Evolutionary conservation across 2,797 vertebrate species (phyloP), one percentile per base, ranked within the genome.

Genomic region (Gallinago solitaria): DNA sequence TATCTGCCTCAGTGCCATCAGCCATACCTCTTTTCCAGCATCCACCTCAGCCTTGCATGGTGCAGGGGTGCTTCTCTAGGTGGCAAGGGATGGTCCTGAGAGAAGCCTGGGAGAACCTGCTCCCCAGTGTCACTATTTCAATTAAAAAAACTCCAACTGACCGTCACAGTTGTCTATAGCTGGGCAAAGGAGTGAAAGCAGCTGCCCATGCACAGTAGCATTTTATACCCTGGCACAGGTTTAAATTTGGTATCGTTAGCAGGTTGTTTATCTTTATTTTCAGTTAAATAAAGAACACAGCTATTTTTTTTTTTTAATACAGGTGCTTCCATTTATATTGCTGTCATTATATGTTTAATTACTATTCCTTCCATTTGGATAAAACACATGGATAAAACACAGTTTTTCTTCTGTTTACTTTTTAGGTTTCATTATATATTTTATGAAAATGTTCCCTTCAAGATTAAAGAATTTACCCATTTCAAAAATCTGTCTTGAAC

Each of bases 11-110:
- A 10, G 45, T 0, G 1, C 37, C 70, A 39, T 28, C 61, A 84
- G 63, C 50, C 6, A 0, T 20, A 15, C 8, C 28, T 51, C 51
- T 48, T 70, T 50, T 32, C 41, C 53, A 64, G 60, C 35, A 5
- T 15, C 56, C 21, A 1, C 9, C 35, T 13, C 61, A 39, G 48
- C 76, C 50, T 39, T 3, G 4, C 3, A 1, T 1, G 2, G 47
- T 24, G 35, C 35, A 11, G 71, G 68, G 45, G 27, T 8, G 3
- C 35, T 28, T 25, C 56, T 54, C 18, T 9, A 17, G 45, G n/a
- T 56, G 35, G 12, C 51, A 33, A 60, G 15, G 69, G 61, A 18
- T 67, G 56, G 56, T 68, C 54, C 43, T 83, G 57, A 16, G 63
- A 67, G 59, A 41, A 78, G 65, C 69, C 3, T 6, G 61, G 54